Evolutionary conservation across 2,888 invertebrate genomes (phyloP).

Genomic region (Agapetus fuscipes): DNA sequence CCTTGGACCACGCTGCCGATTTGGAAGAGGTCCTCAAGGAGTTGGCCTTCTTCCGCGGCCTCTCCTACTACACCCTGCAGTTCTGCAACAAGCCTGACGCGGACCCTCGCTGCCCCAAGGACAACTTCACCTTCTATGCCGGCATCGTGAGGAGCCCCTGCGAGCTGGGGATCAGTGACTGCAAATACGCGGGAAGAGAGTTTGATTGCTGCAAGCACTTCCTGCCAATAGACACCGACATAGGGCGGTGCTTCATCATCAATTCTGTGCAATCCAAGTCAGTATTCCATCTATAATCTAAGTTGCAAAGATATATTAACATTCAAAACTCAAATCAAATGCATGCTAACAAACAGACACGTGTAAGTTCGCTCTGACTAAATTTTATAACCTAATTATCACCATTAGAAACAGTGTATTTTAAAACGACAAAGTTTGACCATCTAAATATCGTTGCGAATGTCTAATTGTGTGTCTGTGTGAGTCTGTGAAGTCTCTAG

Average conservation of each 20-base stretch:
- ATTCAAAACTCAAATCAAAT: too few relatives aligned
- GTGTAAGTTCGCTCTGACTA: too few relatives aligned
- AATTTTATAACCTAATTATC: too few relatives aligned
- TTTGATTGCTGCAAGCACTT: slow-evolving; percentile 58
- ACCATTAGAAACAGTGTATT: neutral
- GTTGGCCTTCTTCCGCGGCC: slow-evolving; percentile 57
- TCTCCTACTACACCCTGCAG: slow-evolving; percentile 54
- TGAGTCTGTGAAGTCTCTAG: too few relatives aligned
- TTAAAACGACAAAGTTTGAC: neutral
- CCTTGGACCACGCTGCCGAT: slow-evolving; percentile 55
- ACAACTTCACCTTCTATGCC: slow-evolving; percentile 51
- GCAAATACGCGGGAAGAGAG: slow-evolving; percentile 40
- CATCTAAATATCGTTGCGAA: slow-evolving; percentile 26
- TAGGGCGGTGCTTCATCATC: slow-evolving; percentile 50
- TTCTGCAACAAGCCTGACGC: slow-evolving; percentile 45
- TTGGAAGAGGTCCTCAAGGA: slow-evolving; percentile 62
- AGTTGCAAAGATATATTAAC: too few relatives aligned
- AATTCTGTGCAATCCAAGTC: slow-evolving; percentile 52
- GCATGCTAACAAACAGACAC: too few relatives aligned
- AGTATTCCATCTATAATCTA: too few relatives aligned
- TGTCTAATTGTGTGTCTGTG: too few relatives aligned
- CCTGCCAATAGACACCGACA: slow-evolving; percentile 45
- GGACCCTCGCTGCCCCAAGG: slow-evolving; percentile 46
- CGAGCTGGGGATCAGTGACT: slow-evolving; percentile 37
- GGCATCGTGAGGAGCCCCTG: slow-evolving; percentile 46